These are phyloP conservation scores for Drosophila testacea DNA, from an alignment of 2,888 invertebrate genomes.

Conservation along the genomic window DNA sequence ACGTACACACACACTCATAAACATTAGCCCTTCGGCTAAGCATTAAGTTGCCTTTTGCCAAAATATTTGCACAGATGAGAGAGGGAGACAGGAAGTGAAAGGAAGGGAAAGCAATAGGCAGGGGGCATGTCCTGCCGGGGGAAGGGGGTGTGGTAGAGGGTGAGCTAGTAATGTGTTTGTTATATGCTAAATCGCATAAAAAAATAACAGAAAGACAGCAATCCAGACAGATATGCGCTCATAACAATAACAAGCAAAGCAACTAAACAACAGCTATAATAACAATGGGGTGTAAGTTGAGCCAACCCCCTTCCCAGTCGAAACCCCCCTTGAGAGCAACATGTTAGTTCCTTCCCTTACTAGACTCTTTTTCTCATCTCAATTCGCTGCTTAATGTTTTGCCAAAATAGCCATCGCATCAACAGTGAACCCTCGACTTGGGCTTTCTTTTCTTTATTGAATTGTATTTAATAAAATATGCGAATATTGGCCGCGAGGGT, in stretches of 20 bases:
- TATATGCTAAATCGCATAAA: conserved; percentile 79
- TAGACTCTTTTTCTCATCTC: background rate
- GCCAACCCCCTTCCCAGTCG: background rate
- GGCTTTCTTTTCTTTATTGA: conserved; percentile 57
- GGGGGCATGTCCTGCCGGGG: background rate
- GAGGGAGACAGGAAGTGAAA: background rate
- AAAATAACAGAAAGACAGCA: conserved; percentile 29
- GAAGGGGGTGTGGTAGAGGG: conserved; percentile 4
- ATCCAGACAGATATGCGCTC: conserved; percentile 46
- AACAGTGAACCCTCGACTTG: conserved; percentile 20
- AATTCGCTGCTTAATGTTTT: conserved; percentile 57
- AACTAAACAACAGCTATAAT: conserved; percentile 56
- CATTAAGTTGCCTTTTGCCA: conserved; percentile 61
- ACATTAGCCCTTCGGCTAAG: conserved; percentile 71
- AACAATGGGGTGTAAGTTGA: conserved; percentile 15
- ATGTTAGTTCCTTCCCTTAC: conserved; percentile 30
- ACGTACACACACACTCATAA: conserved; percentile 40
- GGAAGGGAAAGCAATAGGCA: background rate
- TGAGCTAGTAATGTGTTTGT: conserved; percentile 72
- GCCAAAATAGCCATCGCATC: conserved; percentile 70
- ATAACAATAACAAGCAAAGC: conserved; percentile 65
- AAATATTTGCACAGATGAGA: conserved; percentile 71
- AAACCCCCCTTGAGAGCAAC: conserved; percentile 42
- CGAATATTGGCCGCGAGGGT: conserved; percentile 48
- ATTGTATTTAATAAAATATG: conserved; percentile 78